Evolutionary conservation across 2,888 invertebrate species (phyloP), one percentile per base, ranked within the genome.

Genomic region (Mesorhabditis sp.): DNA sequence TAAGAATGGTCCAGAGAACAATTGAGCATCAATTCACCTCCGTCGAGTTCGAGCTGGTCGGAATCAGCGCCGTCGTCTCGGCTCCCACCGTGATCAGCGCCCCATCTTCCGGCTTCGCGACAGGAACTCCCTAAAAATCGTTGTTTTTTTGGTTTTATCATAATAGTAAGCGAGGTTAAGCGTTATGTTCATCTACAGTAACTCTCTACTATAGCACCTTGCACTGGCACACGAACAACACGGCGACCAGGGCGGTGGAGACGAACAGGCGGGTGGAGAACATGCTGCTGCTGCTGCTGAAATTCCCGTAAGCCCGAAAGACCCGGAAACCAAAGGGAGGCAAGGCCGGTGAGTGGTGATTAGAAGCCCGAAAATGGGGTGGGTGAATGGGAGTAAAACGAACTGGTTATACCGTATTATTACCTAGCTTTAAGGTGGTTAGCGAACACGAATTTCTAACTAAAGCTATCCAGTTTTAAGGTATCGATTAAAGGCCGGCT

Each of bases 61-160:
- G 58, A 50, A 50, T 50, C 10, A 50, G 2, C 1, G 7, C 10
- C 7, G 58, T 50, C 10, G 58, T 50, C 58, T 10, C 58, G 10
- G 7, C 58, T 10, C 58, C n/a, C n/a, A 50, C 58, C 58, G 58
- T 50, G n/a, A 50, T n/a, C 58, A 50, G 2, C 10, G 58, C 58
- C 7, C 58, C 58, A n/a, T 50, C 58, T 50, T 50, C 58, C 10
- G 58, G 58, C 58, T 50, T 50, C n/a, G 58, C 58, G n/a, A 50
- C 58, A n/a, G 58, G 58, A 13, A 50, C 58, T 50, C 58, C 58
- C 58, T 50, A n/a, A 50, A 50, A 50, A 50, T 13, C 13, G 7
- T 10, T 50, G 50, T 10, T 50, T 10, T 50, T 50, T 50, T 50
- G 13, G 13, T 10, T 50, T 10, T 50, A 50, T 13, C 13, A 13